These are phyloP conservation scores for Nebria brevicollis DNA, from an alignment of 2,888 invertebrate species.

Conservation along the genomic window DNA sequence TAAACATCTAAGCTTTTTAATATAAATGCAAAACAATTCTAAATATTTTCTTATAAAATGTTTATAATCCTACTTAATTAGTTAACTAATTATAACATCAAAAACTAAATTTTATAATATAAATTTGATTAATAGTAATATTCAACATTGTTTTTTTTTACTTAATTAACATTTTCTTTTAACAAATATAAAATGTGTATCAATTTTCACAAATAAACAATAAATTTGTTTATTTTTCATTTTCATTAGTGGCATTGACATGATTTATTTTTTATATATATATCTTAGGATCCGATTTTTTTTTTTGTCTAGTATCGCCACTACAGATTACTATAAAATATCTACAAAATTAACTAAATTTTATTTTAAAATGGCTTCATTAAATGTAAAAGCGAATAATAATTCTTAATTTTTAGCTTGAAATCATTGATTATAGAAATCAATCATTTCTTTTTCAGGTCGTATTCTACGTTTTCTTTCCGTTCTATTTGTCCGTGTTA, in stretches of 20 bases:
- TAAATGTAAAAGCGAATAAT: not conserved
- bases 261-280: too few relatives aligned
- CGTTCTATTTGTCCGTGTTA: conserved; percentile 58
- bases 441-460: conserved; percentile 20
- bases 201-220: too few relatives aligned
- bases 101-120: not conserved
- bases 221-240: too few relatives aligned
- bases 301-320: not conserved
- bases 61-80: not conserved
- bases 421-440: not conserved
- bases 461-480: conserved; percentile 46
- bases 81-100: not conserved
- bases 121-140: too few relatives aligned
- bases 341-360: conserved; percentile 1
- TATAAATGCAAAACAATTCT: not conserved
- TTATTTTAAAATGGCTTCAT: conserved; percentile 1
- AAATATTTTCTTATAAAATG: not conserved
- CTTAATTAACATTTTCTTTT: too few relatives aligned
- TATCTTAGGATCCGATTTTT: too few relatives aligned
- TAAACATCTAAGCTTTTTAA: too few relatives aligned
- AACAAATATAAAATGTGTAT: too few relatives aligned
- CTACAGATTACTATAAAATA: not conserved
- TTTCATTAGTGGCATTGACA: too few relatives aligned
- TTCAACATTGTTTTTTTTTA: too few relatives aligned
- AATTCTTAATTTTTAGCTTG: not conserved